Conservation (phyloP, 2,888 invertebrate genomes). For the Phorcus lineatus region DNA sequence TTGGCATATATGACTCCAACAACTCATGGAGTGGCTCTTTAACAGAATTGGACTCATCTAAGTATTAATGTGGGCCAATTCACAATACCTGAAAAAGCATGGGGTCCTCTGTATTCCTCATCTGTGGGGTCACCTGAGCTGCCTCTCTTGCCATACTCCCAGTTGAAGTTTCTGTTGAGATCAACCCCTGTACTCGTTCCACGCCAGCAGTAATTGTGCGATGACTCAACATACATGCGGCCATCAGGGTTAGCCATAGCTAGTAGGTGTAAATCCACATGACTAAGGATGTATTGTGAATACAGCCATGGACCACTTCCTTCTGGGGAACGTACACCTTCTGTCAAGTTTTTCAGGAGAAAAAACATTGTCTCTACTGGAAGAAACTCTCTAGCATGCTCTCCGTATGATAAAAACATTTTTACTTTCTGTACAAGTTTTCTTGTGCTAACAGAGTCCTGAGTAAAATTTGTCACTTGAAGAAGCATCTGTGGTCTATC, state of each 20-base stretch:
- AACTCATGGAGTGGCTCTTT: too few species aligned
- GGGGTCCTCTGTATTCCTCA: conserved; percentile 70
- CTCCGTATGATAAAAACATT: conserved; percentile 70
- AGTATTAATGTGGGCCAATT: too few species aligned
- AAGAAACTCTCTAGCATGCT: conserved; percentile 73
- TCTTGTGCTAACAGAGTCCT: not conserved
- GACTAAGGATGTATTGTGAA: conserved; percentile 51
- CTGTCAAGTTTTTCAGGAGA: conserved; percentile 60
- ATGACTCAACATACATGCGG: conserved; percentile 60
- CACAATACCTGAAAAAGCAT: conserved; percentile 65
- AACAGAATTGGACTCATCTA: too few species aligned
- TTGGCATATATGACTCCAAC: too few species aligned
- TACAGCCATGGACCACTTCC: conserved; percentile 41
- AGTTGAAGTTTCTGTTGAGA: conserved; percentile 73
- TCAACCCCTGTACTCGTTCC: conserved; percentile 73
- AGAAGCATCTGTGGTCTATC: conserved; percentile 59
- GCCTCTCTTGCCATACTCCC: conserved; percentile 72
- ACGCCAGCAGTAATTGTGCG: conserved; percentile 72
- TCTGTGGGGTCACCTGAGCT: conserved; percentile 64
- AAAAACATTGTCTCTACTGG: conserved; percentile 70
- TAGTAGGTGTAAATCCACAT: conserved; percentile 68
- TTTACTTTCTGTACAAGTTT: conserved; percentile 45
- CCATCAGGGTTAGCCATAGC: conserved; percentile 73
- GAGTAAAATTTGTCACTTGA: conserved; percentile 65
- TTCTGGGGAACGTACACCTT: conserved; percentile 41